Conservation (phyloP, 1,140 invertebrate genomes). For the Linepithema humile region DNA sequence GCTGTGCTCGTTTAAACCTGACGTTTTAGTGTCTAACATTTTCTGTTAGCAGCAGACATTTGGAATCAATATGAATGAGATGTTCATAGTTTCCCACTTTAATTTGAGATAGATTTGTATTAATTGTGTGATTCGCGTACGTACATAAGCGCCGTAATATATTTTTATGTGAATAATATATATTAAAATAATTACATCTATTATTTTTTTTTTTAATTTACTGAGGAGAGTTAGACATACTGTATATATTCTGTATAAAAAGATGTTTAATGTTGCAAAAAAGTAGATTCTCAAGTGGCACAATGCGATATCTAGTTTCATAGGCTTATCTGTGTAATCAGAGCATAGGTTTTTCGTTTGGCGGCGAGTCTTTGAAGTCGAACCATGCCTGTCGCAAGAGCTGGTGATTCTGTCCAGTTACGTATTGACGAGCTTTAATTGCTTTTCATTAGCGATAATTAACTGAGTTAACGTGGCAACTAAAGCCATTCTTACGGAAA, state of each 20-base stretch:
- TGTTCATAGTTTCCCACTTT: neutral
- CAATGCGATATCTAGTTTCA: slow-evolving; percentile 40
- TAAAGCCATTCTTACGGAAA: slow-evolving; percentile 46
- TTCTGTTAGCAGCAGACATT: neutral
- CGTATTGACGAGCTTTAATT: slow-evolving; percentile 63
- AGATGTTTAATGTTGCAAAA: neutral
- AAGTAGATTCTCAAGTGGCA: neutral
- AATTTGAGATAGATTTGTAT: neutral
- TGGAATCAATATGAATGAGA: neutral
- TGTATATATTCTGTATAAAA: neutral
- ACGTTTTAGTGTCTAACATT: neutral
- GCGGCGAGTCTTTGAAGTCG: slow-evolving; percentile 2
- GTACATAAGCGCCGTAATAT: neutral
- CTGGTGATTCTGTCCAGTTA: neutral
- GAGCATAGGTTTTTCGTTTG: slow-evolving; percentile 36
- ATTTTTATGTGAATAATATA: neutral
- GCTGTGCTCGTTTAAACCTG: neutral
- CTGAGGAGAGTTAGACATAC: neutral
- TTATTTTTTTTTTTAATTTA: neutral
- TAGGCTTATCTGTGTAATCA: slow-evolving; percentile 11
- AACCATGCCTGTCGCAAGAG: slow-evolving; percentile 36
- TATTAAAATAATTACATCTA: neutral
- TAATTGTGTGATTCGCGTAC: neutral
- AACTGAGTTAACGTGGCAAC: slow-evolving; percentile 43
- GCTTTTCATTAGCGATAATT: slow-evolving; percentile 70